phyloP scores from a whole-genome alignment of 2,888 invertebrate species.

The Pinctada fucata region DNA sequence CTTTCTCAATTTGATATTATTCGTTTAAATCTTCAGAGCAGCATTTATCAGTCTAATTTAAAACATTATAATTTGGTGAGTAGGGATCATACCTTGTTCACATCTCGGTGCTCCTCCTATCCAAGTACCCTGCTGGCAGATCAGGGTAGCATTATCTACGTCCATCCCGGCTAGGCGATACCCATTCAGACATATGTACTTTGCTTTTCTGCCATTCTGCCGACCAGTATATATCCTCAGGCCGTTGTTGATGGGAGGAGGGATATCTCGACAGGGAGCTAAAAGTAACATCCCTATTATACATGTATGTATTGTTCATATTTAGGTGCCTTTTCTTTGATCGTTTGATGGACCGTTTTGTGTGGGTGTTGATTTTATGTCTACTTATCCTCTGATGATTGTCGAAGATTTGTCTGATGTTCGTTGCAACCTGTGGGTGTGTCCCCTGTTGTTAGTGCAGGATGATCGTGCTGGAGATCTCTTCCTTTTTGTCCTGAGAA shows the following conservation, averaged over 20 bases:
- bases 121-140: conserved; percentile 97
- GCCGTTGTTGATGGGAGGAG: conserved; percentile 91
- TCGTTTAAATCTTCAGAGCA: neutral
- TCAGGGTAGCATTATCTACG: conserved; percentile 77
- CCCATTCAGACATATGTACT: conserved; percentile 95
- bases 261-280: conserved; percentile 88
- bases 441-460: too few species aligned
- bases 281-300: conserved; percentile 37
- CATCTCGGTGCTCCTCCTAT: conserved; percentile 91
- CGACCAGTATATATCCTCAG: conserved; percentile 98
- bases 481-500: too few species aligned
- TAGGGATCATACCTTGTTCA: conserved; percentile 77
- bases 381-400: too few species aligned
- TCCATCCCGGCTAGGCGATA: conserved; percentile 85
- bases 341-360: too few species aligned
- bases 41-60: neutral
- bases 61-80: too few species aligned
- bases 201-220: conserved; percentile 96
- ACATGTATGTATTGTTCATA: too few species aligned
- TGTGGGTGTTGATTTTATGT: too few species aligned
- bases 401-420: too few species aligned
- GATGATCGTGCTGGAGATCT: too few species aligned
- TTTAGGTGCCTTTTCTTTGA: too few species aligned
- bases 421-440: too few species aligned
- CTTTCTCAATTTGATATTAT: neutral